A percentile compares a stretch with the other conserved stretches of the same genome.
These are phyloP conservation scores for Heliconius hewitsoni DNA, from an alignment of 1,140 invertebrate species.

Conservation along the genomic window DNA sequence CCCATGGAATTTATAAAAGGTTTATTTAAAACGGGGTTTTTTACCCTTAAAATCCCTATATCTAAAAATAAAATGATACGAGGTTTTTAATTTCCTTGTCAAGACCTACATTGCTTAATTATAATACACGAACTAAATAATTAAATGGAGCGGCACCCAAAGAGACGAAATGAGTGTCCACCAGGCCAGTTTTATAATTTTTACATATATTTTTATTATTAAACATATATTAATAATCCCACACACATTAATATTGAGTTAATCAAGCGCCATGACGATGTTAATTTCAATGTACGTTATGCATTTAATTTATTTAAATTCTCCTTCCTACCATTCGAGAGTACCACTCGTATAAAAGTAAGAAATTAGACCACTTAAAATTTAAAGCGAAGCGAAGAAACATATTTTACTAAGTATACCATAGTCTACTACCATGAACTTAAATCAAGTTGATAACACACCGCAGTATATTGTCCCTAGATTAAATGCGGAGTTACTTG, in stretches of 20 bases:
- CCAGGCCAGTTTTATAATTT: no score
- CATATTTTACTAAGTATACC: slow-evolving; percentile 35
- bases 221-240: no score
- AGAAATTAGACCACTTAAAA: slow-evolving; percentile 16
- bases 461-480: slow-evolving; percentile 47
- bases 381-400: slow-evolving; percentile 22
- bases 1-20: slow-evolving; percentile 15
- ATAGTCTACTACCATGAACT: slow-evolving; percentile 38
- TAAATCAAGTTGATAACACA: slow-evolving; percentile 52
- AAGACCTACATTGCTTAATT: no score
- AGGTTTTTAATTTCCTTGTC: no score
- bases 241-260: no score
- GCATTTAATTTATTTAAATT: not conserved
- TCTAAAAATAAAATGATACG: no score
- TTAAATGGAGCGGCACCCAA: no score
- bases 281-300: not conserved
- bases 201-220: no score
- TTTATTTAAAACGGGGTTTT: not conserved
- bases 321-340: not conserved
- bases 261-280: no score
- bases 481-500: slow-evolving; percentile 45
- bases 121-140: no score
- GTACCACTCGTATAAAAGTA: not conserved
- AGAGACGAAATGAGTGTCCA: no score
- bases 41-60: no score